These are phyloP conservation scores for Triplophysa tibetana DNA, from an alignment of 2,113 vertebrate genomes.

Conservation along the genomic window DNA sequence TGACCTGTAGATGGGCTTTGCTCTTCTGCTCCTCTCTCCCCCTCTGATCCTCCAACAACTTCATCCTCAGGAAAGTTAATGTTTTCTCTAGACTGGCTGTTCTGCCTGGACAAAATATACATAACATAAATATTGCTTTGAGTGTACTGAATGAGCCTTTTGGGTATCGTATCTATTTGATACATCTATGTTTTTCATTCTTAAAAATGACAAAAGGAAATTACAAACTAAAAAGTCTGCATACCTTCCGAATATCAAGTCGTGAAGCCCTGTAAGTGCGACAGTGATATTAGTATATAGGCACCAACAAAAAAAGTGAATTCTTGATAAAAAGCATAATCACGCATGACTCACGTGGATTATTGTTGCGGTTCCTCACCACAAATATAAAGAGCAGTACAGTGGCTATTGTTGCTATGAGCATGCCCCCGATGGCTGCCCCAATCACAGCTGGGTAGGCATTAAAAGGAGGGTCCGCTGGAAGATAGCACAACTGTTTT, in stretches of 20 bases:
- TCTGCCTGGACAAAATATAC: conserved; percentile 61
- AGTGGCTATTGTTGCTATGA: conserved; percentile 73
- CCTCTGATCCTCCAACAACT: conserved; percentile 52
- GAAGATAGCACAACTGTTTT: conserved; percentile 68
- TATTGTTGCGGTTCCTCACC: conserved; percentile 79
- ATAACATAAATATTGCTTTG: no score
- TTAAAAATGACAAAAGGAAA: no score
- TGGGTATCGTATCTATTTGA: not conserved
- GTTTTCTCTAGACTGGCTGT: conserved; percentile 77
- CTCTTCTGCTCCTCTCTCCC: conserved; percentile 56
- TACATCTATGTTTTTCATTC: no score
- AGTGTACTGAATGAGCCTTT: no score
- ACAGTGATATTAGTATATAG: conserved; percentile 1
- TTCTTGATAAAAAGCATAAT: not conserved
- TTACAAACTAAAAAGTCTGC: conserved; percentile 49
- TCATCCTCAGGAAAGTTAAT: conserved; percentile 83
- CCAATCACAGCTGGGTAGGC: conserved; percentile 81
- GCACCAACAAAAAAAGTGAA: not conserved
- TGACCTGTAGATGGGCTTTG: conserved; percentile 47
- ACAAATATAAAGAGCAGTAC: conserved; percentile 77
- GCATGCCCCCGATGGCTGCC: conserved; percentile 80
- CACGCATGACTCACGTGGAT: conserved; percentile 77
- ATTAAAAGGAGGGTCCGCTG: conserved; percentile 78
- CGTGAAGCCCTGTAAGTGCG: conserved; percentile 74
- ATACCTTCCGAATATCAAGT: conserved; percentile 82